Base-by-base conservation (phyloP, 2,113 vertebrate species). In the Dryoscopus gambensis region DNA sequence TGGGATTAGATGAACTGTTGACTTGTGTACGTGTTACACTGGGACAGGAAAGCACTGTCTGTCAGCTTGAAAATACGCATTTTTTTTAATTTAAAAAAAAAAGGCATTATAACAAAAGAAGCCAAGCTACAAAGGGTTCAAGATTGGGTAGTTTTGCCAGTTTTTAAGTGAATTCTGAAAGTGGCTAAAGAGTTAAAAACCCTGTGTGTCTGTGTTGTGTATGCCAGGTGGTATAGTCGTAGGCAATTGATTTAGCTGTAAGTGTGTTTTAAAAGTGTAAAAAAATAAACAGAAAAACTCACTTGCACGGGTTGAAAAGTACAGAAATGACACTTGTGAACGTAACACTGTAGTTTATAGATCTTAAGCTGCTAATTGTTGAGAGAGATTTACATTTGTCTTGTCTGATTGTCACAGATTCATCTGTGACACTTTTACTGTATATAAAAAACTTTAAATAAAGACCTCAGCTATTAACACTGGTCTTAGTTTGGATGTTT, bases 401-500 rank as follows among this genome's bases (percentile, higher is more conserved):
- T 96, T 98, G 98, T 98, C 96, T 95, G 93, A 92, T 97, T 22
- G 97, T 96, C 93, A 3, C 98, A 92, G 95, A 91, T 96, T 95
- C 76, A 94, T 96, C 97, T 96, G 98, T 95, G 97, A 96, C 96
- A 92, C 88, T 97, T 97, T 97, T 97, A 97, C 97, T 98, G 98
- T 98, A 98, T 64, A 98, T 98, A 98, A 90, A 97, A 93, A 97
- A 90, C 96, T 95, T 96, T 97, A 98, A 98, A 98, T 98, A 98
- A 98, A 98, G 98, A 98, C 98, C 98, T 98, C 97, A 97, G 96
- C 98, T 98, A 97, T 97, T 98, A 97, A 97, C 74, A 55, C 42
- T 14, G 21, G 96, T 85, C 87, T 93, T 93, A 74, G 59, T 93
- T 69, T 42, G 13, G 28, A 35, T 98, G 64, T 77, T 96, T 96